A percentile compares a stretch with the other conserved stretches of the same genome.
phyloP scores from a whole-genome alignment of 2,797 vertebrate genomes.

The Ctenopoma kingsleyae region DNA sequence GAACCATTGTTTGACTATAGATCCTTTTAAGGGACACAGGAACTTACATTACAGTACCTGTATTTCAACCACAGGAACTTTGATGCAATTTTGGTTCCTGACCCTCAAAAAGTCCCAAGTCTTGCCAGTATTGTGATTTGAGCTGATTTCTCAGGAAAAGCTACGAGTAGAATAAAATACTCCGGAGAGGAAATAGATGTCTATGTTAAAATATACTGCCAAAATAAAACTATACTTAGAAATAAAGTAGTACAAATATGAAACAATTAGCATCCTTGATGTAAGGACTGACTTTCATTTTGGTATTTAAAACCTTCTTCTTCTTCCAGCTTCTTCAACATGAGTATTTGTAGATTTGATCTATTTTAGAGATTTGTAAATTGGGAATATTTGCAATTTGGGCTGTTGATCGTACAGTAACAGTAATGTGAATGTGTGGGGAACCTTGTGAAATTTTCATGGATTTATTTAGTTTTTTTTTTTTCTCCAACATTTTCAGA shows the following conservation, averaged over 20 bases:
- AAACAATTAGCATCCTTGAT: not conserved
- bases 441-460: too few species aligned
- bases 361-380: too few species aligned
- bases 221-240: not conserved
- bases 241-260: not conserved
- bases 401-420: too few species aligned
- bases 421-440: too few species aligned
- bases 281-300: not conserved
- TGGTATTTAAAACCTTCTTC: not conserved
- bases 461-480: too few species aligned
- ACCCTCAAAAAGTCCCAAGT: not conserved
- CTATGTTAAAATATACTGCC: not conserved
- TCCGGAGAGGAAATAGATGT: constrained; percentile 13
- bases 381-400: too few species aligned
- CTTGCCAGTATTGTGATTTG: not conserved
- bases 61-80: not conserved
- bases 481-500: too few species aligned
- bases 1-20: not conserved
- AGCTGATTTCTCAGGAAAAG: constrained; percentile 8
- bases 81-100: not conserved
- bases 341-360: not conserved
- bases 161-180: not conserved
- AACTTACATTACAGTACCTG: not conserved
- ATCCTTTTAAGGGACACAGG: not conserved
- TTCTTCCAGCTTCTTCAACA: not conserved